Conservation (phyloP, 2,888 invertebrate species). For the Orchesella flavescens region DNA sequence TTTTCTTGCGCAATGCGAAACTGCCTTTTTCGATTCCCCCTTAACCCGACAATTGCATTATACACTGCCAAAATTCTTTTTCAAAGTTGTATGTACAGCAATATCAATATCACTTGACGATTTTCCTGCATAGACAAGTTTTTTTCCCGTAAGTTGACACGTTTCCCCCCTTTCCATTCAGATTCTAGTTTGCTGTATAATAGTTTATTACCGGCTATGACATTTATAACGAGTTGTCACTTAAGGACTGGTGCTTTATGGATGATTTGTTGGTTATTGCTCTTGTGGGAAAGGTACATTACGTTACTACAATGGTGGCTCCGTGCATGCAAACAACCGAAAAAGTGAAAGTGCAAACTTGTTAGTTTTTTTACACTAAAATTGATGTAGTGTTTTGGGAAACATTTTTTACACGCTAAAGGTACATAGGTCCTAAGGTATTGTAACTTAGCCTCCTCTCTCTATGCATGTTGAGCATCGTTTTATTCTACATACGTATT, state of each 20-base stretch:
- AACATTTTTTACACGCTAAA: too few species aligned
- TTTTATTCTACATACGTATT: too few species aligned
- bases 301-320: neutral
- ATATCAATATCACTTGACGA: slow-evolving; percentile 43
- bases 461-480: too few species aligned
- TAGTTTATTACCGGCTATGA: slow-evolving; percentile 64
- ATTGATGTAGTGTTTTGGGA: too few species aligned
- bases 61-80: slow-evolving; percentile 55
- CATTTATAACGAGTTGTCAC: slow-evolving; percentile 66
- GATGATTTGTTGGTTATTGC: slow-evolving; percentile 67
- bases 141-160: slow-evolving; percentile 59
- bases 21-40: slow-evolving; percentile 42
- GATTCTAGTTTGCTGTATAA: slow-evolving; percentile 39
- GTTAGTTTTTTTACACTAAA: too few species aligned
- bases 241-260: slow-evolving; percentile 54
- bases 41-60: slow-evolving; percentile 45
- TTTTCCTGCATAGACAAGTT: slow-evolving; percentile 55
- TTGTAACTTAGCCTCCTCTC: too few species aligned
- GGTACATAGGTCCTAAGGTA: too few species aligned
- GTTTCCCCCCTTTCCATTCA: slow-evolving; percentile 12
- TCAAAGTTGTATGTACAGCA: slow-evolving; percentile 28
- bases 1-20: slow-evolving; percentile 65
- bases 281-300: slow-evolving; percentile 63
- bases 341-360: too few species aligned
- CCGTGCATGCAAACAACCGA: too few species aligned